phyloP scores from a whole-genome alignment of 2,113 vertebrate genomes.

The Sterrhoptilus dennistouni region DNA sequence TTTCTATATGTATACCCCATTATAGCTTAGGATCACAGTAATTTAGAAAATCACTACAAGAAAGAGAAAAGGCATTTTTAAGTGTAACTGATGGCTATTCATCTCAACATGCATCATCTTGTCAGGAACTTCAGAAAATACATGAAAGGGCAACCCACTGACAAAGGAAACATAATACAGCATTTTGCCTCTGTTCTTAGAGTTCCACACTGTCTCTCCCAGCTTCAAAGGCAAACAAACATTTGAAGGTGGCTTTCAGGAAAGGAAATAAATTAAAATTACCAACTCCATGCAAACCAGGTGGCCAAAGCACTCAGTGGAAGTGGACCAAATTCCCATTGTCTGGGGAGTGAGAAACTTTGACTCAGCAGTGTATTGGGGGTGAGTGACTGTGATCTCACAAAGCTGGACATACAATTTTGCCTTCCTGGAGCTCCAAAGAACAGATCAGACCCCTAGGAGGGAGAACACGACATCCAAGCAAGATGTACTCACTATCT shows the following conservation, averaged over 20 bases:
- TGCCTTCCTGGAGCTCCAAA: rapidly evolving
- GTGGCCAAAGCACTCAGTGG: background rate
- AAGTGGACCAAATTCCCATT: background rate
- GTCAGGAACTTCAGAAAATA: background rate
- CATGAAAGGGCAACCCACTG: background rate
- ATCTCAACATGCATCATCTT: background rate
- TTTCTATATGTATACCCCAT: background rate
- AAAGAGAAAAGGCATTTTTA: conserved; percentile 1
- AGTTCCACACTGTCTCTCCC: background rate
- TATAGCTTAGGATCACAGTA: background rate
- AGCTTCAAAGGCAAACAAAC: conserved; percentile 2
- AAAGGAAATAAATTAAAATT: background rate
- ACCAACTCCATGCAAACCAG: background rate
- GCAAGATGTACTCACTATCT: background rate
- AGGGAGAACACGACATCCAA: background rate
- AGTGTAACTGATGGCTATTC: background rate
- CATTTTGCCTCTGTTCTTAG: background rate
- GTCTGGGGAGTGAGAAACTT: background rate
- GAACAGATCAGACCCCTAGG: background rate
- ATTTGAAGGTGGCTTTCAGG: background rate
- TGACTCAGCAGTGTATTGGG: background rate
- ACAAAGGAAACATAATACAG: conserved; percentile 5
- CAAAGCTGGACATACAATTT: rapidly evolving
- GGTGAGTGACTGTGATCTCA: background rate
- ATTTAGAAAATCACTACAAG: background rate